These are phyloP conservation scores for Oreortyx pictus DNA, from an alignment of 2,797 vertebrate species.

Conservation along the genomic window DNA sequence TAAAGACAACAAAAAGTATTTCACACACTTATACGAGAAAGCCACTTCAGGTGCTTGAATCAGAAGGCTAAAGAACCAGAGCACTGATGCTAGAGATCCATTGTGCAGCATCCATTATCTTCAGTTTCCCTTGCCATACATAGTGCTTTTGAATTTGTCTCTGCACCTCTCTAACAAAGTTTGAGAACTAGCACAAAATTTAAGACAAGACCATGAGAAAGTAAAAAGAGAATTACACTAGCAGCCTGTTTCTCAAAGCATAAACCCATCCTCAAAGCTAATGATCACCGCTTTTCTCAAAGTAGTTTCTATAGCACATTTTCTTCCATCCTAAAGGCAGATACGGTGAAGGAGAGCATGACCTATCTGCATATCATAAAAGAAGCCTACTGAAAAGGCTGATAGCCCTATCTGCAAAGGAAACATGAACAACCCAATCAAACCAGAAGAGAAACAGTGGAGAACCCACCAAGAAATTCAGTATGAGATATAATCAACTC, in stretches of 20 bases:
- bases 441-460: neutral
- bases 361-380: conserved; percentile 96
- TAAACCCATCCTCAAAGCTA: neutral
- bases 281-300: neutral
- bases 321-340: neutral
- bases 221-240: neutral
- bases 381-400: conserved; percentile 96
- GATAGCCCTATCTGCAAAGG: conserved; percentile 89
- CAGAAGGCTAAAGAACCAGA: neutral
- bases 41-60: neutral
- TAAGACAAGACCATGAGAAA: neutral
- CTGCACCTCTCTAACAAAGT: neutral
- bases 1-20: neutral
- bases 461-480: neutral
- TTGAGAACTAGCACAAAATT: neutral
- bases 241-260: neutral
- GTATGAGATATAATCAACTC: neutral
- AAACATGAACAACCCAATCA: neutral
- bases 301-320: accelerated
- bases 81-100: neutral
- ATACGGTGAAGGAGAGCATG: neutral
- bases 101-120: neutral
- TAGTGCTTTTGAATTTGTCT: neutral
- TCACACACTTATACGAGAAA: neutral
- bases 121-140: neutral